phyloP scores from a whole-genome alignment of 2,797 vertebrate genomes.

The Chrysocyon brachyurus region DNA sequence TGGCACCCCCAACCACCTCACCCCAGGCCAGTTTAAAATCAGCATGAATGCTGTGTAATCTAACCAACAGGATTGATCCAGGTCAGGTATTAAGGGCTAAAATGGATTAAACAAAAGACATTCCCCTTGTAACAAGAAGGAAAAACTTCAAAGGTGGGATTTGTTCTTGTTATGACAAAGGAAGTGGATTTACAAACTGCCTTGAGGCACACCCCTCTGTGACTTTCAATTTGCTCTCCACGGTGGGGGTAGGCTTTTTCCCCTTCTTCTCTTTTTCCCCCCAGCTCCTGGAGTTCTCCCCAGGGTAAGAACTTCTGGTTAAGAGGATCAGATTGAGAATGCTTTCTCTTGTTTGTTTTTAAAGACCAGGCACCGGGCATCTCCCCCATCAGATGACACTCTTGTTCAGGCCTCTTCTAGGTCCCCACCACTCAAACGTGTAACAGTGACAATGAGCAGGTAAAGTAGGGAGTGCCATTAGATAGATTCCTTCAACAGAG shows the following conservation, averaged over 20 bases:
- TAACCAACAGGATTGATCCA: constrained; percentile 90
- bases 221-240: constrained; percentile 89
- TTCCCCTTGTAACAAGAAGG: constrained; percentile 90
- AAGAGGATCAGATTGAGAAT: constrained; percentile 84
- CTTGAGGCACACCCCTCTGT: constrained; percentile 88
- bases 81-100: constrained; percentile 92
- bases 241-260: constrained; percentile 74
- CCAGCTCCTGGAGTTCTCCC: constrained; percentile 58
- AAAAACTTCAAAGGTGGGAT: constrained; percentile 92
- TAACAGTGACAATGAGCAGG: background rate
- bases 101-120: constrained; percentile 93
- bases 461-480: background rate
- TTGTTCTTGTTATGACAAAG: constrained; percentile 91
- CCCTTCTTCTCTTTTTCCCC: constrained; percentile 45
- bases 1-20: background rate
- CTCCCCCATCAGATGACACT: background rate
- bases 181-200: constrained; percentile 89
- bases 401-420: background rate
- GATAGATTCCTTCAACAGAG: background rate
- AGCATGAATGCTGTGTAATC: constrained; percentile 88
- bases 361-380: background rate
- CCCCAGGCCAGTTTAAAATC: constrained; percentile 87
- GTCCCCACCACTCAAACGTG: background rate
- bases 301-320: constrained; percentile 81
- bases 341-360: constrained; percentile 82